Percentiles rank a stretch among this genome's conserved stretches.
phyloP scores from a whole-genome alignment of 1,140 invertebrate species.

The Argopecten irradians region DNA sequence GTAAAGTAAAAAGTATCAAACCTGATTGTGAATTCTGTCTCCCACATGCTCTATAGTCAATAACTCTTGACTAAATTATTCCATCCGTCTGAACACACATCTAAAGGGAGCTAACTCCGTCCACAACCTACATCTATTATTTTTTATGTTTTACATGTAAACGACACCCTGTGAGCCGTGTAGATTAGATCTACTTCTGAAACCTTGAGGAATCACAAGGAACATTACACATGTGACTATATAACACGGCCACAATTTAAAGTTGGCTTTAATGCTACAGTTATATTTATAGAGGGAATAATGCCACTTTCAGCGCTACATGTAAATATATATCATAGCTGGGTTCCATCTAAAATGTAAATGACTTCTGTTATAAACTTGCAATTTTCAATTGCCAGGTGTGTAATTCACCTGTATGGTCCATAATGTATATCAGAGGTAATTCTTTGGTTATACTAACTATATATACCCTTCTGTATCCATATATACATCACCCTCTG shows the following conservation, averaged over 20 bases:
- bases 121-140: background rate
- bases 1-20: no score
- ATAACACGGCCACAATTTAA: background rate
- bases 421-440: background rate
- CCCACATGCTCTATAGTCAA: background rate
- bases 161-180: background rate
- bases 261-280: background rate
- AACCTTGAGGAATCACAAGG: background rate
- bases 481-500: background rate
- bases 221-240: background rate
- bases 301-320: background rate
- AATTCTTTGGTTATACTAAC: background rate
- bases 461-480: background rate
- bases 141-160: background rate
- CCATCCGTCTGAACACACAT: no score
- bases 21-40: no score
- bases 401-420: background rate
- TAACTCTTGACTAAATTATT: no score
- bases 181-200: background rate
- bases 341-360: background rate
- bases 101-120: background rate
- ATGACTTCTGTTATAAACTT: background rate
- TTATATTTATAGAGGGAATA: background rate
- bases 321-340: background rate
- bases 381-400: background rate